phyloP scores from a whole-genome alignment of 2,797 vertebrate genomes.

The Diplodus puntazzo region DNA sequence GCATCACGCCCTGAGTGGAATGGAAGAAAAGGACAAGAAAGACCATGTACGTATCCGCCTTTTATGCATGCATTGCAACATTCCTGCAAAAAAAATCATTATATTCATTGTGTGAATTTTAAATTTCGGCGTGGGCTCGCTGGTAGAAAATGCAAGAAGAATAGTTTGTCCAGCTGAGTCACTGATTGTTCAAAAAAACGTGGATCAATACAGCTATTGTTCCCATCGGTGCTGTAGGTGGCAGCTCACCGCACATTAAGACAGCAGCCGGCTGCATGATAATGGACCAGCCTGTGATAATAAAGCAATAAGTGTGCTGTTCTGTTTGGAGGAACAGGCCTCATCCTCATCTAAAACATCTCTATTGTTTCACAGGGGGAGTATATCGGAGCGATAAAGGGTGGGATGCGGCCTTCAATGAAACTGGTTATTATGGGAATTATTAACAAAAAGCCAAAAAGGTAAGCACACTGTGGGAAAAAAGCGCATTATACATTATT shows the following conservation, averaged over 20 bases:
- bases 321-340: constrained; percentile 23
- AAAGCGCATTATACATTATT: constrained; percentile 3
- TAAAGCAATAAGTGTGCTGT: neutral
- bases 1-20: constrained; percentile 77
- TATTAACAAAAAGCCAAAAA: constrained; percentile 89
- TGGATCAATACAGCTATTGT: constrained; percentile 71
- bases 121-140: neutral
- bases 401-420: constrained; percentile 92
- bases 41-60: constrained; percentile 77
- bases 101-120: neutral
- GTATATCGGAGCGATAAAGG: constrained; percentile 92
- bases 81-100: neutral
- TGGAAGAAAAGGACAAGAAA: constrained; percentile 84
- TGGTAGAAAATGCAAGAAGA: neutral
- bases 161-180: constrained; percentile 58
- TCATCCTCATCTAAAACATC: constrained; percentile 18
- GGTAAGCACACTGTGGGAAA: constrained; percentile 76
- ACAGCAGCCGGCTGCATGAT: constrained; percentile 1
- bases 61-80: neutral
- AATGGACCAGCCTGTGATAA: neutral
- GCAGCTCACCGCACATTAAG: constrained; percentile 17
- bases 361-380: constrained; percentile 85
- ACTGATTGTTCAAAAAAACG: constrained; percentile 39
- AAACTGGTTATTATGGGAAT: constrained; percentile 92
- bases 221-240: constrained; percentile 38